A percentile compares a stretch with the other conserved stretches of the same genome.
Conservation (phyloP, 2,113 vertebrate species). For the Dromaius novaehollandiae region DNA sequence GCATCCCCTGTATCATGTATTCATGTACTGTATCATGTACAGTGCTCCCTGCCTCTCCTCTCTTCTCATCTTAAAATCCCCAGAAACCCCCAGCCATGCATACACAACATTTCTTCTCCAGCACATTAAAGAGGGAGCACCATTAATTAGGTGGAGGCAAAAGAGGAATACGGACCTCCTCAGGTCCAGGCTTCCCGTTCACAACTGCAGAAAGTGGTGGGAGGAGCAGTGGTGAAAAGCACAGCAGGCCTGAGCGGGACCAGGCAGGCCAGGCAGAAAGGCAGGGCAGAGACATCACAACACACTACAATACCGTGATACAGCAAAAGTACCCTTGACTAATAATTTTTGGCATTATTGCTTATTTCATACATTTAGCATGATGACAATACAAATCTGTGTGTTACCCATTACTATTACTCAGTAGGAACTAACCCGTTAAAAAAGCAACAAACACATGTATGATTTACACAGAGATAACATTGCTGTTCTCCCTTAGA, state of each 20-base stretch:
- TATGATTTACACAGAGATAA: neutral
- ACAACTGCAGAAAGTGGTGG: neutral
- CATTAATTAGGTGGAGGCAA: neutral
- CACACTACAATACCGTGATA: neutral
- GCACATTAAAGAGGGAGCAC: neutral
- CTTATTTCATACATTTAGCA: neutral
- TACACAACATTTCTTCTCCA: neutral
- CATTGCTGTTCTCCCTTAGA: neutral
- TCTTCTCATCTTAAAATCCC: neutral
- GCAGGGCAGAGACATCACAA: neutral
- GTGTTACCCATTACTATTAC: neutral
- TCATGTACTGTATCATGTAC: too few species aligned
- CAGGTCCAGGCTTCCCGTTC: neutral
- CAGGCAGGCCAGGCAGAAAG: neutral
- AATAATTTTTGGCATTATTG: neutral
- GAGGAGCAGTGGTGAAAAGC: neutral
- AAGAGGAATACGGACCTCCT: neutral
- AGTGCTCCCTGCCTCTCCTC: neutral
- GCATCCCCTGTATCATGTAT: neutral
- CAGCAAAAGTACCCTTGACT: neutral
- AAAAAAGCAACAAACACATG: neutral
- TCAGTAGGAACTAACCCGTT: neutral
- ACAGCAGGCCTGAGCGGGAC: neutral
- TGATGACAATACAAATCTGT: neutral
- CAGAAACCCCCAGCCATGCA: neutral